Base-by-base conservation (phyloP, 2,888 invertebrate species). In the Pegoplata infirma region DNA sequence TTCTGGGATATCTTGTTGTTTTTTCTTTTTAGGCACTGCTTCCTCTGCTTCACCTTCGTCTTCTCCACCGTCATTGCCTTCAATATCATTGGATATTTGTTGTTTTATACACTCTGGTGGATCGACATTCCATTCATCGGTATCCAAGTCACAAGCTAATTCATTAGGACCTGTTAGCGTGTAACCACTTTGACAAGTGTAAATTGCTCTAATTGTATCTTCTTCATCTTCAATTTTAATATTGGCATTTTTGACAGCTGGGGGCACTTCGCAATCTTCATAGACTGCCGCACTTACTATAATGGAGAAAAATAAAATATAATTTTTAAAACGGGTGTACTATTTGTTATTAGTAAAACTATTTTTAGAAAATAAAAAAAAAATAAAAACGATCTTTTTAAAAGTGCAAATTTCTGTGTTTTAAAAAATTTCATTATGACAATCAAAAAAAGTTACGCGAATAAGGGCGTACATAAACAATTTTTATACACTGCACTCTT, bases 241-340 rank as follows among this genome's bases (percentile, higher is more conserved):
- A 10, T 82, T 82, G 44, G 86, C 86, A 84, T 88, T 82, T 51
- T 84, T 82, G 16, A 88, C 87, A 2, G 81, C 80, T 10, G 89
- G 89, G 17, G 89, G 86, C 10, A 81, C 84, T 80, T 86, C 88
- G 69, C 89, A 89, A 80, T 89, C 87, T 77, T 86, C 86, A 77
- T 86, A 84, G 5, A 68, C 81, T 53, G 83, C 84, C 5, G 79
- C 66, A 7, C 72, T 51, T 56, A 75, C 84, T 79, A 44, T 5
- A 73, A 68, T 79, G 69, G 28, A 67, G 81, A 58, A 32, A 32
- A 6, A 6, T 23, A 10, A 12, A 32, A 10, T 32, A 28, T 7
- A 3, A 28, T 28, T 28, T 28, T 28, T 5, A 28, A 7, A 28
- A 28, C 3, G 6, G 6, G 23, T n/a, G n/a, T 23, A 28, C 6